A percentile compares a stretch with the other conserved stretches of the same genome.
Conservation (phyloP, 2,113 vertebrate species). For the Mus pahari region DNA sequence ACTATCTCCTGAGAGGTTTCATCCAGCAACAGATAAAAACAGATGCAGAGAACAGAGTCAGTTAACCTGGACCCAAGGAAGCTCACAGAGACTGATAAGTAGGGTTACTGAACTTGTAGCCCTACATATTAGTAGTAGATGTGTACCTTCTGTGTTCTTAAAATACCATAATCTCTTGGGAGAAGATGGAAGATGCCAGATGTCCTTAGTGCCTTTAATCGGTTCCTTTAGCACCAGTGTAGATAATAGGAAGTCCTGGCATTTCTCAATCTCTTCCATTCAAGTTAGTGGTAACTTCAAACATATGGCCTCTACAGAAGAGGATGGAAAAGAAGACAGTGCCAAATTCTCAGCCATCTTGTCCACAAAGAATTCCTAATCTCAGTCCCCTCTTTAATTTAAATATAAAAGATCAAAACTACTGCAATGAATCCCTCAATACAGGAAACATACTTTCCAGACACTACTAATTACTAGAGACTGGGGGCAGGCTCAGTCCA, state of each 20-base stretch:
- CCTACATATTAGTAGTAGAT: too few relatives aligned
- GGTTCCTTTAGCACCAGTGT: too few relatives aligned
- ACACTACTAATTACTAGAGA: neutral
- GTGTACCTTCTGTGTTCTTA: neutral
- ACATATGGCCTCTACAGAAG: neutral
- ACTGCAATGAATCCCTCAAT: neutral
- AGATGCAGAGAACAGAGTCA: too few relatives aligned
- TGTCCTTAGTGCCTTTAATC: neutral
- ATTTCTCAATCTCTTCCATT: neutral
- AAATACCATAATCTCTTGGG: neutral
- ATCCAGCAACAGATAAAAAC: too few relatives aligned
- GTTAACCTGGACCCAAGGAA: too few relatives aligned
- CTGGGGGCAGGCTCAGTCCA: neutral
- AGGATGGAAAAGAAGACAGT: neutral
- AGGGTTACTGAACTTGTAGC: too few relatives aligned
- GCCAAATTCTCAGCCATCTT: neutral
- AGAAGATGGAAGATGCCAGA: neutral
- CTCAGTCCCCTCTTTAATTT: neutral
- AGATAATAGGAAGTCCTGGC: neutral
- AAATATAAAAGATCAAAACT: neutral
- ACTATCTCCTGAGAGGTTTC: too few relatives aligned
- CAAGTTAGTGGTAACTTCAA: neutral
- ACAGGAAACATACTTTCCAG: neutral
- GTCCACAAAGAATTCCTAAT: neutral
- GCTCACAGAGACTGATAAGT: too few relatives aligned